phyloP scores from a whole-genome alignment of 2,888 invertebrate species.

The Thysanoteuthis rhombus region DNA sequence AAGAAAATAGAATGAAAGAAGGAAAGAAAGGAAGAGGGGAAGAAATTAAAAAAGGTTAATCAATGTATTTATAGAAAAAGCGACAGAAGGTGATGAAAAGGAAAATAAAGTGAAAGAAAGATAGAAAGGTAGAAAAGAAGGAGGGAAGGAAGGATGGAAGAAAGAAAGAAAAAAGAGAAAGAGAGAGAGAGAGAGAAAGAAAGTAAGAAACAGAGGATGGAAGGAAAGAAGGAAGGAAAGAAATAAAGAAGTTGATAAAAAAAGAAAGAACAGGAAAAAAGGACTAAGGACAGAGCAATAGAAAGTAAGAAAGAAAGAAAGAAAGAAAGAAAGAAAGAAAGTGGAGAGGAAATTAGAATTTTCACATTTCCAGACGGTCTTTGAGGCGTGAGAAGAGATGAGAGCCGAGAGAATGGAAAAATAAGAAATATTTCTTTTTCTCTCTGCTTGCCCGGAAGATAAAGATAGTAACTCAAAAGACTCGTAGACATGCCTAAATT shows the following conservation, averaged over 20 bases:
- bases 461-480: neutral
- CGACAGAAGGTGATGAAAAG: no score
- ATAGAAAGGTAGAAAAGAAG: neutral
- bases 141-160: neutral
- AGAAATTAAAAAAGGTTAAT: no score
- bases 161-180: neutral
- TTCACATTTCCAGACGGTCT: no score
- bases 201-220: neutral
- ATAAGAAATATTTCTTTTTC: neutral
- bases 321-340: no score
- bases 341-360: neutral
- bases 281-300: neutral
- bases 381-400: no score
- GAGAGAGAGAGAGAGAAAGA: neutral
- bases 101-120: neutral
- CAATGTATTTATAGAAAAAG: no score
- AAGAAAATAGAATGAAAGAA: neutral
- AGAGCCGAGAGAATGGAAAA: no score
- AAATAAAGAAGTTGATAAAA: no score
- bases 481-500: neutral
- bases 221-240: no score
- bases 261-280: neutral
- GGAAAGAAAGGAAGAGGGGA: neutral
- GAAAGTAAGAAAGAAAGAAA: no score
- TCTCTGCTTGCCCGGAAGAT: neutral